phyloP scores from a whole-genome alignment of 2,797 vertebrate species.

The Meriones psammophilus region DNA sequence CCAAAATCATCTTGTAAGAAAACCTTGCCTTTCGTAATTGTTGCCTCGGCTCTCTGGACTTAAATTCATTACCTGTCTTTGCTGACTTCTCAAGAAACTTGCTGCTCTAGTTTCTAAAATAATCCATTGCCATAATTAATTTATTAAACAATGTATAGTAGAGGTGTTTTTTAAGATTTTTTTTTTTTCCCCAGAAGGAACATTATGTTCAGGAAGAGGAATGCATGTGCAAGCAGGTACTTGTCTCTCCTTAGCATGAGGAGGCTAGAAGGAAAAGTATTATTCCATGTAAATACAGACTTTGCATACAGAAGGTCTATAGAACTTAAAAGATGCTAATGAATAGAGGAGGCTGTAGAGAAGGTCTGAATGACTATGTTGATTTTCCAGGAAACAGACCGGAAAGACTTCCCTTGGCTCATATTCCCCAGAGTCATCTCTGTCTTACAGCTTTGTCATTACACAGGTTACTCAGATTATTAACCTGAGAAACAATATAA shows the following conservation, averaged over 20 bases:
- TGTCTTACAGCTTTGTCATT: constrained; percentile 21
- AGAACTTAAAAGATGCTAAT: not conserved
- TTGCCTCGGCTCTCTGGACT: constrained; percentile 19
- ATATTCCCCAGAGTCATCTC: not conserved
- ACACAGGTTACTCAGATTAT: not conserved
- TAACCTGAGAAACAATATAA: not conserved
- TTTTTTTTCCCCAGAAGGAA: not conserved
- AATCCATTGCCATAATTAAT: not conserved
- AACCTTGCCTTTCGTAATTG: constrained; percentile 31
- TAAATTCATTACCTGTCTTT: constrained; percentile 11
- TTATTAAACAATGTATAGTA: not conserved
- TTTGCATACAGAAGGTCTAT: not conserved
- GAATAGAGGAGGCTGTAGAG: not conserved
- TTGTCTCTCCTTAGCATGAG: constrained; percentile 58
- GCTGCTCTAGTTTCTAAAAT: constrained; percentile 43
- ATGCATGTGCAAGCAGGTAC: constrained; percentile 55
- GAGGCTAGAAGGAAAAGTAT: constrained; percentile 32
- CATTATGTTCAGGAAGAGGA: constrained; percentile 16
- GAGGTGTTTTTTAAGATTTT: constrained; percentile 39
- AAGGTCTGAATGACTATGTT: not conserved
- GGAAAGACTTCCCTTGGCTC: constrained; percentile 9
- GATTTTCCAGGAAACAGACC: not conserved
- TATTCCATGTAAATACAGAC: constrained; percentile 7
- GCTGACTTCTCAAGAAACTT: constrained; percentile 41
- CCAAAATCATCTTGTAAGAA: constrained; percentile 51